Conservation (phyloP, 2,113 vertebrate genomes). For the Oceanites oceanicus region DNA sequence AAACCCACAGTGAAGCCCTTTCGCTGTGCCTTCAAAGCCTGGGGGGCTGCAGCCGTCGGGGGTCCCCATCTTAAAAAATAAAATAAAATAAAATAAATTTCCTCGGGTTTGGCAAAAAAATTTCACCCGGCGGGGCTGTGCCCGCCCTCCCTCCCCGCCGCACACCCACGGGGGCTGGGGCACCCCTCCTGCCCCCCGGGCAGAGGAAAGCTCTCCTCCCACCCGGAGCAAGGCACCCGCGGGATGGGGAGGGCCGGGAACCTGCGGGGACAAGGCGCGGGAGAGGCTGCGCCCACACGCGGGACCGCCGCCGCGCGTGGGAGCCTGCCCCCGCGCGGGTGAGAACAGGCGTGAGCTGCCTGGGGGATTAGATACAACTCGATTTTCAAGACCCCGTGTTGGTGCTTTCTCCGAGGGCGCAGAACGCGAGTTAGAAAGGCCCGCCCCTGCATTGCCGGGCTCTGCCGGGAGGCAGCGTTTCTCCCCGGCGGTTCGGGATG, state of each 20-base stretch:
- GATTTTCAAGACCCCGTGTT: rapidly evolving
- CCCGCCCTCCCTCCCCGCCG: not conserved
- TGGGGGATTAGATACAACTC: rapidly evolving
- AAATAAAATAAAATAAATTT: not conserved
- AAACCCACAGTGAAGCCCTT: conserved; percentile 79
- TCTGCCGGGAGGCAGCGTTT: not conserved
- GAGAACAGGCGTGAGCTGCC: not conserved
- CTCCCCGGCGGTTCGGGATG: not conserved
- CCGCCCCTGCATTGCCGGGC: not conserved
- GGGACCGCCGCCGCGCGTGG: not conserved
- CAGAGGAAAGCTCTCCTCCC: no score
- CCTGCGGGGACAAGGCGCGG: rapidly evolving
- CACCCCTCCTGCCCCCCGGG: not conserved
- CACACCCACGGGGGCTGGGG: not conserved
- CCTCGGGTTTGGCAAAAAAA: conserved; percentile 75
- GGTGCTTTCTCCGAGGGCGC: not conserved
- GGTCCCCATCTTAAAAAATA: conserved; percentile 68
- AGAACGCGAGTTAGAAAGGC: not conserved
- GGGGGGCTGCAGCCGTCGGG: conserved; percentile 71
- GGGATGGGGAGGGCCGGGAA: not conserved
- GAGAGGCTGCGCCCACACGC: not conserved
- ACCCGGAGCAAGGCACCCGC: rapidly evolving
- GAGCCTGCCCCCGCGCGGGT: rapidly evolving
- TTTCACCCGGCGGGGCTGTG: conserved; percentile 70
- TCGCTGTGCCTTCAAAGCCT: conserved; percentile 83